Base-by-base conservation (phyloP, 2,113 vertebrate species). In the Girardinichthys multiradiatus region DNA sequence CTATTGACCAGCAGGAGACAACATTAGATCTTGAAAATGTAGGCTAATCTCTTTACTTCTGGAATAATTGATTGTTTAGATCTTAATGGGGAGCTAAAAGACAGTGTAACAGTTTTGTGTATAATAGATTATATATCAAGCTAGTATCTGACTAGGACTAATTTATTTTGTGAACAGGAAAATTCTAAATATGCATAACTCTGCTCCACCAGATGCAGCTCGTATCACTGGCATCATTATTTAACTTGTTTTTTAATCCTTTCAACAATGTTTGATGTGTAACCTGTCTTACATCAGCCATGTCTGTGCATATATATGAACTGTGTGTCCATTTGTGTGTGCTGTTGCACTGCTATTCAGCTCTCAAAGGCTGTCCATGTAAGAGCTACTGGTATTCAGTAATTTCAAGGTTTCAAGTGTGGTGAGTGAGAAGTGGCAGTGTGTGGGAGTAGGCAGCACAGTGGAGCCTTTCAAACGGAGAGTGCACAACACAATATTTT, bases 381-480 rank as follows among this genome's bases (percentile, higher is more conserved):
- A 80, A 74, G 26, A 60, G 64, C 68, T 65, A 72, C 60, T 68
- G 66, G 65, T 39, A 45, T 67, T n/a, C 59, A 42, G 58, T 81
- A 57, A 86, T 82, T 83, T 77, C 61, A 64, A 63, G 74, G 74
- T 75, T 75, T 79, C 27, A 24, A 59, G 80, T 42, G 69, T 64
- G 77, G 70, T 58, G 80, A 81, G 80, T 59, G 76, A 72, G 69
- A 82, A 86, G 68, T 77, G 74, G 69, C 68, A 60, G 63, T 42
- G 48, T 28, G 89, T 87, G 85, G 85, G 85, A 77, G 80, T 63
- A 67, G 51, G 68, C 48, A 39, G 63, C 76, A 71, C 66, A 33
- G 70, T 42, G 13, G 57, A 70, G 74, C 63, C 62, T 70, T 39
- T 66, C 33, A 61, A 69, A 66, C 57, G 14, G 37, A 8, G 24